Evolutionary conservation across 2,888 invertebrate species (phyloP), one percentile per base, ranked within the genome.

Genomic region (Zaprionus obscuricornis): DNA sequence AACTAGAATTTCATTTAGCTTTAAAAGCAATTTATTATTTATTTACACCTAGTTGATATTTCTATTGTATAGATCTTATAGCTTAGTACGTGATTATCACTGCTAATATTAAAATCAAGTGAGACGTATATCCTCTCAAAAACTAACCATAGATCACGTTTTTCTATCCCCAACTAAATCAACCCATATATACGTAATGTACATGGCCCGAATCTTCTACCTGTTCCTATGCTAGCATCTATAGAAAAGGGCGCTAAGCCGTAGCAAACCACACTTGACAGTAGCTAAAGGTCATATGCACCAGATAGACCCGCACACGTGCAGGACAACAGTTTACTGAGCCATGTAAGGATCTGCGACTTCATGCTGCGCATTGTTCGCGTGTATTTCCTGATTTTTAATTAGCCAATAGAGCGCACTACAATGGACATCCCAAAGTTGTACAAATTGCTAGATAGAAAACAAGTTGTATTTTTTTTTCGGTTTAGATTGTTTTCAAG

Each of bases 351-450:
- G 43, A 39, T 27, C 49, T 11, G 18, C 22, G 45, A 63, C 43
- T 57, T 20, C 66, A 47, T 39, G 37, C 13, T 11, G 34, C 1
- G 62, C 22, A 68, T 79, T 76, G 69, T 79, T 63, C 54, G 50
- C 5, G 62, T 51, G 79, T 76, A 83, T 75, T 83, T 77, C 81
- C 76, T 66, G 75, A 83, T 83, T 79, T 83, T 77, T 69, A 83
- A 77, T 77, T 79, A 83, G 76, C 73, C 84, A 72, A 71, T 59
- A 56, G 45, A 67, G 45, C 11, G n/a, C 1, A 22, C 3, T 16
- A 47, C 58, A 59, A 52, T 43, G 20, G 24, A 2, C 16, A 16
- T 43, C 27, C 50, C 27, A 54, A 50, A 59, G 43, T 52, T 67
- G 54, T 50, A 37, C 64, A 72, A 56, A 64, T 27, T 36, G 42